Evolutionary conservation across 2,113 vertebrate species (phyloP).

Genomic region (Emydura subglobosa): DNA sequence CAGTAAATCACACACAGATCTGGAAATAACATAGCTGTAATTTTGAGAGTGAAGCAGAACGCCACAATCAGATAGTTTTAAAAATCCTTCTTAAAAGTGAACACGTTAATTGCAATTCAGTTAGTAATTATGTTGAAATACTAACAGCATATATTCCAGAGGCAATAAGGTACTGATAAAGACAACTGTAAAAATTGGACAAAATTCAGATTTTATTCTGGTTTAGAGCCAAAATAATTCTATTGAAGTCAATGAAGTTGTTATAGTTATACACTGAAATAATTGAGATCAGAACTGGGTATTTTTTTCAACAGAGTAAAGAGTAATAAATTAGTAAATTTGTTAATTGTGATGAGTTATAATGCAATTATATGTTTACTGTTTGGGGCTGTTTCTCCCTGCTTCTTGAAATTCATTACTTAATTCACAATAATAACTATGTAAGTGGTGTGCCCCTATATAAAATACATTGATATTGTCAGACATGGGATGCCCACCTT

Average conservation of each 20-base stretch:
- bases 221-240: conserved; percentile 29
- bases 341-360: background rate
- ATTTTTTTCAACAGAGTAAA: conserved; percentile 5
- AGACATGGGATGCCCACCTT: background rate
- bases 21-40: background rate
- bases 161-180: background rate
- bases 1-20: background rate
- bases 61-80: background rate
- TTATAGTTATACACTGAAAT: background rate
- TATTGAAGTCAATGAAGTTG: conserved; percentile 1
- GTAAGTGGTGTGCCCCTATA: background rate
- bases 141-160: background rate
- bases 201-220: background rate
- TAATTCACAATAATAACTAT: background rate
- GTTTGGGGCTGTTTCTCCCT: background rate
- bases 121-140: conserved; percentile 8
- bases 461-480: background rate
- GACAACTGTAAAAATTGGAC: background rate
- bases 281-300: background rate
- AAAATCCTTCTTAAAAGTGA: conserved; percentile 21
- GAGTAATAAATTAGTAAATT: background rate
- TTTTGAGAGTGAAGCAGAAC: background rate
- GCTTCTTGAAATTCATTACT: background rate
- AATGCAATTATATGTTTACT: fast-evolving
- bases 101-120: conserved; percentile 15